phyloP scores from a whole-genome alignment of 2,888 invertebrate genomes.

The Halictus ligatus region DNA sequence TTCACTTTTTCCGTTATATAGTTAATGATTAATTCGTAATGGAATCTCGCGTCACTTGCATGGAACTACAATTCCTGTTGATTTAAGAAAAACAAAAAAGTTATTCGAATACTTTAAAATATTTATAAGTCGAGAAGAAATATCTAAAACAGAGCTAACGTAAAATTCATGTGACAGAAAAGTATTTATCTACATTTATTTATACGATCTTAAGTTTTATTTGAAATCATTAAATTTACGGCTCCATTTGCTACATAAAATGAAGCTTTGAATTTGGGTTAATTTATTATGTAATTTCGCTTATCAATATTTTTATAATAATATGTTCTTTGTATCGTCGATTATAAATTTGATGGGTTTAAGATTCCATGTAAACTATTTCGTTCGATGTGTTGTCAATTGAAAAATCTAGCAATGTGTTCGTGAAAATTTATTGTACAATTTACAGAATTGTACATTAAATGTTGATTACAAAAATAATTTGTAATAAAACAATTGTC shows the following conservation, averaged over 20 bases:
- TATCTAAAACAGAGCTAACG: background rate
- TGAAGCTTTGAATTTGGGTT: background rate
- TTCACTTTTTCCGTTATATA: slow-evolving; percentile 41
- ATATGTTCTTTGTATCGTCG: background rate
- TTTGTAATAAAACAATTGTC: slow-evolving; percentile 9
- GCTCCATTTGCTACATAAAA: background rate
- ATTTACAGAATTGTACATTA: slow-evolving; percentile 33
- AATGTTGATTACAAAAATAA: slow-evolving; percentile 44
- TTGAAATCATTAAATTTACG: slow-evolving; percentile 25
- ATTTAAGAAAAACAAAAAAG: slow-evolving; percentile 1
- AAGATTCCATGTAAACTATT: background rate
- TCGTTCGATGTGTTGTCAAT: background rate
- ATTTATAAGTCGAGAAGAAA: background rate
- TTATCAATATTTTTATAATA: background rate
- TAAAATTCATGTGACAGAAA: background rate
- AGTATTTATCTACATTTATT: slow-evolving; percentile 34
- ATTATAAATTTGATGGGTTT: background rate
- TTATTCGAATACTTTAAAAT: background rate
- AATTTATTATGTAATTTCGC: background rate
- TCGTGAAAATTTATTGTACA: slow-evolving; percentile 19
- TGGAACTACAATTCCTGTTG: slow-evolving; percentile 51
- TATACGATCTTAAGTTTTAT: slow-evolving; percentile 6
- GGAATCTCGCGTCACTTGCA: slow-evolving; percentile 39
- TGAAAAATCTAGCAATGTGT: slow-evolving; percentile 11
- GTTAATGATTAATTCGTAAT: slow-evolving; percentile 40